A percentile compares a stretch with the other conserved stretches of the same genome.
These are phyloP conservation scores for Corvus hawaiiensis DNA, from an alignment of 2,113 vertebrate species.

Conservation along the genomic window DNA sequence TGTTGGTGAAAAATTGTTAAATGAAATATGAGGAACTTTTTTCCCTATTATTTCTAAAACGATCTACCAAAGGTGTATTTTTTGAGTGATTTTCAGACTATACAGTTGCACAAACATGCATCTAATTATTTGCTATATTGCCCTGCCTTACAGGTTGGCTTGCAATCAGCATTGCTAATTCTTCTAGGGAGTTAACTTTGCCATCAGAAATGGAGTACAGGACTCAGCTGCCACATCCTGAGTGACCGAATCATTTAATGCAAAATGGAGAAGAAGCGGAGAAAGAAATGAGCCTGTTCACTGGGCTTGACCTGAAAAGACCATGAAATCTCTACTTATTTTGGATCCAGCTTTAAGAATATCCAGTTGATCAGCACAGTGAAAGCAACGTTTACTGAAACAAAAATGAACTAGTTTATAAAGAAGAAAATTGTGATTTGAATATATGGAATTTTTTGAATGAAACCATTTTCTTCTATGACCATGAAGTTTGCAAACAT, in stretches of 20 bases:
- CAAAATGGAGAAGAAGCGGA: conserved; percentile 96
- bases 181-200: background rate
- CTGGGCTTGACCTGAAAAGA: conserved; percentile 73
- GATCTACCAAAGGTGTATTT: background rate
- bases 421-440: conserved; percentile 62
- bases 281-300: conserved; percentile 89
- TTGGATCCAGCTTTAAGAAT: conserved; percentile 67
- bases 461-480: conserved; percentile 59
- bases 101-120: background rate
- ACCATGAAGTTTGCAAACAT: conserved; percentile 79
- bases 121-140: background rate
- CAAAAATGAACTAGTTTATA: conserved; percentile 68
- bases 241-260: conserved; percentile 55
- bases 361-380: conserved; percentile 30
- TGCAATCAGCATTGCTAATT: background rate
- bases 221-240: conserved; percentile 45
- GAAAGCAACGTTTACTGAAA: conserved; percentile 53
- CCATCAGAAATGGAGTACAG: conserved; percentile 64
- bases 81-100: background rate
- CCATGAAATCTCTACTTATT: conserved; percentile 70
- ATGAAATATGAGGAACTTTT: background rate
- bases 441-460: conserved; percentile 65
- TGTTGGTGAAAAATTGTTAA: background rate
- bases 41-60: accelerated
- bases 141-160: conserved; percentile 27